Evolutionary conservation across 2,113 vertebrate genomes (phyloP).

Genomic region (Oxyura jamaicensis): DNA sequence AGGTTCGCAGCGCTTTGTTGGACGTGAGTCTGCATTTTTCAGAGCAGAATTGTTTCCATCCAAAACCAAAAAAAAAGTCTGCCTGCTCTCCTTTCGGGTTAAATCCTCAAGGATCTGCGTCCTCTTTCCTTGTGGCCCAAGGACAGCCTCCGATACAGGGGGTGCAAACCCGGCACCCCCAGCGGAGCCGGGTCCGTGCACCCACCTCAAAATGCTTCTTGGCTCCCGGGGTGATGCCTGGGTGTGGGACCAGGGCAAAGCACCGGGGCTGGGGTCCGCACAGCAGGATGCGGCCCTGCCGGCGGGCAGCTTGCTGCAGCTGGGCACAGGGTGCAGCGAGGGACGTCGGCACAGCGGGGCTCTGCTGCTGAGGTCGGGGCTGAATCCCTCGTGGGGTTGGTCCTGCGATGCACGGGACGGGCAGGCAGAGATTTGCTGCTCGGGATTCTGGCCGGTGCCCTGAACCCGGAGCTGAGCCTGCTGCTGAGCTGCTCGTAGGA

Average conservation of each 20-base stretch:
- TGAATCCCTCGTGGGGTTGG: fast-evolving
- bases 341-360: background rate
- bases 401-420: fast-evolving
- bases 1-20: background rate
- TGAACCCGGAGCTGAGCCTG: background rate
- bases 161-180: background rate
- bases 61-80: background rate
- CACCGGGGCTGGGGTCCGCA: too few species aligned
- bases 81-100: background rate
- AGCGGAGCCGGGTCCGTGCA: background rate
- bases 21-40: background rate
- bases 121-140: background rate
- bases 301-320: background rate
- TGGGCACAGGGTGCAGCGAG: background rate
- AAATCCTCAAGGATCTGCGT: background rate
- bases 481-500: fast-evolving
- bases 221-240: background rate
- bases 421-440: background rate
- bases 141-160: background rate
- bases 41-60: background rate
- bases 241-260: background rate
- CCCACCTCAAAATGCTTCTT: background rate
- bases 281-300: background rate
- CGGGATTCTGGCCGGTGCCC: background rate
- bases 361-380: background rate